phyloP scores from a whole-genome alignment of 53 echinoderm and acorn worm genomes.

The Arbacia lixula region DNA sequence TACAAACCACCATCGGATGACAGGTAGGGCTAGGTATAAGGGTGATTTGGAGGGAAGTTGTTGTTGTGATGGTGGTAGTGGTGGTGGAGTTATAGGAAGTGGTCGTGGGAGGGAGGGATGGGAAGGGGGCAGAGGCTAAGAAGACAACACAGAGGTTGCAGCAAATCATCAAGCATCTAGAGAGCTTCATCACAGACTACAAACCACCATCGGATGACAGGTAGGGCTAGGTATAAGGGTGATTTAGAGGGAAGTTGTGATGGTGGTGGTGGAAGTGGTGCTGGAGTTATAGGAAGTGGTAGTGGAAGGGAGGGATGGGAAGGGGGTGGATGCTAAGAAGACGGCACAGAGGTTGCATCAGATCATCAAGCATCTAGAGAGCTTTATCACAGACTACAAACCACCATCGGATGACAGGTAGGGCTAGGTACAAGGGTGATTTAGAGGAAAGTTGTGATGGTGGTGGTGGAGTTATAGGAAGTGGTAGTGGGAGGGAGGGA shows the following conservation, averaged over 20 bases:
- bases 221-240: too few relatives aligned
- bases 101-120: too few relatives aligned
- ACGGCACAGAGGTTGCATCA: not conserved
- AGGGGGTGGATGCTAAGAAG: conserved; percentile 42
- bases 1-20: conserved; percentile 32
- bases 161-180: conserved; percentile 14
- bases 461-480: too few relatives aligned
- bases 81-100: too few relatives aligned
- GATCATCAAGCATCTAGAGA: conserved; percentile 17
- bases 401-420: not conserved
- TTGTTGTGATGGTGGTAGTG: too few relatives aligned
- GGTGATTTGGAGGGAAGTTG: too few relatives aligned
- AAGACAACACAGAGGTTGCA: conserved; percentile 6
- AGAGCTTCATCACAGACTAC: conserved; percentile 10
- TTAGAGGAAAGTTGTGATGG: too few relatives aligned
- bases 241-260: too few relatives aligned
- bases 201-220: conserved; percentile 3
- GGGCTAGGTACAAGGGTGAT: conserved; percentile 15
- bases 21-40: not conserved
- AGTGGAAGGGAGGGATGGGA: too few relatives aligned
- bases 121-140: conserved; percentile 25
- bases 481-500: too few relatives aligned
- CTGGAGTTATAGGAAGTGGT: too few relatives aligned
- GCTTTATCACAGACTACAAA: conserved; percentile 2
- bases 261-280: too few relatives aligned